phyloP scores from a whole-genome alignment of 2,797 vertebrate genomes.

The Anomalospiza imberbis region DNA sequence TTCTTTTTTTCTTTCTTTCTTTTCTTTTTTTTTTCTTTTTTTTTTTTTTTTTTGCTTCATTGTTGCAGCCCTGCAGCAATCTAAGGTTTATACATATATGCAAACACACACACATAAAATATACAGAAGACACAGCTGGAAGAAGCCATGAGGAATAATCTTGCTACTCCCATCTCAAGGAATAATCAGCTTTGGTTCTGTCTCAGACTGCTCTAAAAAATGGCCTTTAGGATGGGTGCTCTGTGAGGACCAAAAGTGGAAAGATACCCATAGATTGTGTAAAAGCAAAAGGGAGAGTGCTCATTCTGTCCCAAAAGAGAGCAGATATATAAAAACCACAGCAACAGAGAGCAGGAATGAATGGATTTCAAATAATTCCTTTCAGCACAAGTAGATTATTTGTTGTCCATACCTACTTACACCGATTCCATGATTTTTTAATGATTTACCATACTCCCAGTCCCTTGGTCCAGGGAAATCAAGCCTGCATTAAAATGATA shows the following conservation, averaged over 20 bases:
- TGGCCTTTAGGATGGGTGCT: not conserved
- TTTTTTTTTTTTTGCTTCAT: not conserved
- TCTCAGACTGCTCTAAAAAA: not conserved
- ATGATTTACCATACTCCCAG: not conserved
- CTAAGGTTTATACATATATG: not conserved
- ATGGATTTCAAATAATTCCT: not conserved
- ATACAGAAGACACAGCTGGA: not conserved
- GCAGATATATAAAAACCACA: not conserved
- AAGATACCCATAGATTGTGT: rapidly evolving
- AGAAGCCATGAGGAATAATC: not conserved
- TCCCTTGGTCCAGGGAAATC: not conserved
- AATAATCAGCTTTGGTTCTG: not conserved
- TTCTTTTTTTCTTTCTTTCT: too few relatives aligned
- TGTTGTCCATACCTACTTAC: not conserved
- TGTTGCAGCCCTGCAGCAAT: not conserved
- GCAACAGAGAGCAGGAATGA: not conserved
- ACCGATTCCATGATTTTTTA: not conserved
- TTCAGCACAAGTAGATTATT: not conserved
- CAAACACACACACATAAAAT: not conserved
- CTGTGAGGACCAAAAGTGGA: not conserved
- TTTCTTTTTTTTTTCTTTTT: too few relatives aligned
- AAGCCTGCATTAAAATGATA: not conserved
- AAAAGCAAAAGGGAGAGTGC: not conserved
- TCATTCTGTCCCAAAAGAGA: not conserved
- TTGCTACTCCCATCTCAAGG: not conserved